Conservation (phyloP, 2,113 vertebrate genomes). For the Microtus pennsylvanicus region DNA sequence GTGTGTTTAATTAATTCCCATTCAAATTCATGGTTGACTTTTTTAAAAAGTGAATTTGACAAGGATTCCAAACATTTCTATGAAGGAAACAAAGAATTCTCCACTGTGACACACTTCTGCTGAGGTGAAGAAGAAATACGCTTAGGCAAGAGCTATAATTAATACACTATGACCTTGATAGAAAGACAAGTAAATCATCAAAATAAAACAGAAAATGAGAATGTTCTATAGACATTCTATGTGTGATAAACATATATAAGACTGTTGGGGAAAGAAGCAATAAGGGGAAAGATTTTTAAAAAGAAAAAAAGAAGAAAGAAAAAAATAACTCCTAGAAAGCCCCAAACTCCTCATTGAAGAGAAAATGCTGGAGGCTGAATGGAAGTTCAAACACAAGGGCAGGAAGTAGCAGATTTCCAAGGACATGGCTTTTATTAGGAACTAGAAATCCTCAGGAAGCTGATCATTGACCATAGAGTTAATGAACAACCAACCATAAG, state of each 20-base stretch:
- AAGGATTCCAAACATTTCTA: neutral
- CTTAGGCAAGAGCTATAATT: neutral
- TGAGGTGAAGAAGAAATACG: neutral
- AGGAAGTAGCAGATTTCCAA: neutral
- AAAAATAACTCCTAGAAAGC: neutral
- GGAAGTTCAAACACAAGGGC: neutral
- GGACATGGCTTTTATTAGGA: neutral
- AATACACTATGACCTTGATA: neutral
- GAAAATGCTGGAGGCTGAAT: neutral
- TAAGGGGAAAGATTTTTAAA: neutral
- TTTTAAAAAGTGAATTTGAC: neutral
- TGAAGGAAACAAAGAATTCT: neutral
- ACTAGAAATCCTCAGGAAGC: neutral
- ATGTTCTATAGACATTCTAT: neutral
- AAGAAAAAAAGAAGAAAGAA: neutral
- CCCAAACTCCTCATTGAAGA: neutral
- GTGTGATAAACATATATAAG: neutral
- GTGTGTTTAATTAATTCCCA: neutral
- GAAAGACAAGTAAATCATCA: neutral
- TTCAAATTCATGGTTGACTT: neutral
- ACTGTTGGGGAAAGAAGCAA: neutral
- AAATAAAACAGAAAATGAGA: neutral
- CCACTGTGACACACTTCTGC: neutral
- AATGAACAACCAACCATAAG: too few species aligned
- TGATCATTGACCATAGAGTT: neutral